Evolutionary conservation across 2,888 invertebrate species (phyloP).

Genomic region (Neocrepidodera transversa): DNA sequence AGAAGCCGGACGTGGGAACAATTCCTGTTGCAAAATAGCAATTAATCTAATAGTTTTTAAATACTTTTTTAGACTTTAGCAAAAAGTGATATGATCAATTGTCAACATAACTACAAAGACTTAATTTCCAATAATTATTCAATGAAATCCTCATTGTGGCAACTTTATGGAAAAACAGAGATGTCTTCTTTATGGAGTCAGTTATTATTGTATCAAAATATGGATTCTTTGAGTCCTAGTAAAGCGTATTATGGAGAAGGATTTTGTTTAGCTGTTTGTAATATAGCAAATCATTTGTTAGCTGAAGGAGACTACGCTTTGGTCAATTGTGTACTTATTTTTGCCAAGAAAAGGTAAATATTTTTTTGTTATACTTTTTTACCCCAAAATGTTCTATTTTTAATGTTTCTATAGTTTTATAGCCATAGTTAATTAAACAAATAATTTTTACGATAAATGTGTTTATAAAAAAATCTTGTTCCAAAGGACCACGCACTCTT

Average conservation of each 20-base stretch:
- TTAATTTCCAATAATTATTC: constrained; percentile 81
- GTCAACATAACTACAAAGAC: constrained; percentile 82
- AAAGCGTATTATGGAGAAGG: constrained; percentile 68
- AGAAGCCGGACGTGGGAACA: too few species aligned
- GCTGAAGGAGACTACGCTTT: constrained; percentile 65
- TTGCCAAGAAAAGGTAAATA: constrained; percentile 63
- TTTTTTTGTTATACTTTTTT: too few species aligned
- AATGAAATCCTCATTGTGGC: constrained; percentile 86
- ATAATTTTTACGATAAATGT: too few species aligned
- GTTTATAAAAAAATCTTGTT: too few species aligned
- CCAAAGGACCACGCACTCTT: too few species aligned
- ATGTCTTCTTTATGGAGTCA: constrained; percentile 84
- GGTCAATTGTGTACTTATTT: constrained; percentile 66
- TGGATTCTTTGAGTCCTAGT: constrained; percentile 63
- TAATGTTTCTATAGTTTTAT: too few species aligned
- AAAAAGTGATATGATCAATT: constrained; percentile 86
- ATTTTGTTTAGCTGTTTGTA: constrained; percentile 74
- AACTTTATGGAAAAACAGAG: constrained; percentile 86
- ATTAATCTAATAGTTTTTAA: too few species aligned
- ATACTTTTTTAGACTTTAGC: constrained; percentile 66
- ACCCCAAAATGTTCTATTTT: too few species aligned
- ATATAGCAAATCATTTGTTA: constrained; percentile 67
- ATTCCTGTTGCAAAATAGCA: neutral
- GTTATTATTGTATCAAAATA: constrained; percentile 77
- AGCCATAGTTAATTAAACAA: too few species aligned